Percentiles rank a stretch among this genome's conserved stretches.
These are phyloP conservation scores for Aix galericulata DNA, from an alignment of 2,113 vertebrate species.

Conservation along the genomic window DNA sequence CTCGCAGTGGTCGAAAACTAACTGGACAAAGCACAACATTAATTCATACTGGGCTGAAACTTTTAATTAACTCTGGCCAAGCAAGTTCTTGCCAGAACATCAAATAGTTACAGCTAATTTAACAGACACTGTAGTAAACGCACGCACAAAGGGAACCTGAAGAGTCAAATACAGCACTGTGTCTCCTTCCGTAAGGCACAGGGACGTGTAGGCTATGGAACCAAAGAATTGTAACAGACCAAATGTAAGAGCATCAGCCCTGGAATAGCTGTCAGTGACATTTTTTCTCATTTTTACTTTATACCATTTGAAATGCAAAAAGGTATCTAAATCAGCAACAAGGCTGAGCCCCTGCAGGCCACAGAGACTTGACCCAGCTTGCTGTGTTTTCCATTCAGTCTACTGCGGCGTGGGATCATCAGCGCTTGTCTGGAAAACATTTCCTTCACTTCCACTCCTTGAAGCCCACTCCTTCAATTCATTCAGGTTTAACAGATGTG, in stretches of 20 bases:
- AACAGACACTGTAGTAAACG: constrained; percentile 8
- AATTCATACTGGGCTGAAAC: neutral
- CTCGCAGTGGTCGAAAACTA: neutral
- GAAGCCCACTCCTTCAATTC: neutral
- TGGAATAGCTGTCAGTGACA: neutral
- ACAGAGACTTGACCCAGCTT: neutral
- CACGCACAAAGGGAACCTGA: neutral
- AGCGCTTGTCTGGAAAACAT: rapidly evolving
- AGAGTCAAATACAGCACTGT: neutral
- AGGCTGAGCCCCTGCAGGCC: neutral
- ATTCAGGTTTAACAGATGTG: neutral
- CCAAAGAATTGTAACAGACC: neutral
- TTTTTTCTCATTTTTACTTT: neutral
- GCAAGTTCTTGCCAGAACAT: constrained; percentile 30
- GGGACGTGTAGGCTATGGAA: neutral
- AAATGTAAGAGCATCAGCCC: neutral
- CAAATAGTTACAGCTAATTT: constrained; percentile 41
- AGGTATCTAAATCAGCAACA: neutral
- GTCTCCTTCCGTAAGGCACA: neutral
- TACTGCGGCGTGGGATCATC: neutral
- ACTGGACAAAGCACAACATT: constrained; percentile 39
- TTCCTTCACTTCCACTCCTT: neutral
- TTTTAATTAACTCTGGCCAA: constrained; percentile 46
- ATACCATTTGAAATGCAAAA: neutral
- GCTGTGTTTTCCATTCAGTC: neutral